These are phyloP conservation scores for Corythornis vintsioides DNA, from an alignment of 2,113 vertebrate genomes.

Conservation along the genomic window DNA sequence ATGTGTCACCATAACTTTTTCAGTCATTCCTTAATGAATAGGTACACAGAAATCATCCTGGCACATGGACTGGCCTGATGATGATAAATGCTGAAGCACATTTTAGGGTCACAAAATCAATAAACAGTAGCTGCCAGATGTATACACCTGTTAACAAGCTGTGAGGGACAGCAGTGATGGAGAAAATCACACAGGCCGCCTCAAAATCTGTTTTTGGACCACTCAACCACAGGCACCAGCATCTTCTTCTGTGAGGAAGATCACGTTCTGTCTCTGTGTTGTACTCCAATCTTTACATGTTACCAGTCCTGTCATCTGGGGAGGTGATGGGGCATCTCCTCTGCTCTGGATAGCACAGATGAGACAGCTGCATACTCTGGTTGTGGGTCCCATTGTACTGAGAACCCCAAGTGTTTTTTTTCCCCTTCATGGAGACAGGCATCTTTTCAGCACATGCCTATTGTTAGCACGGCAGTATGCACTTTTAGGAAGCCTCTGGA, in stretches of 20 bases:
- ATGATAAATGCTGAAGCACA: not conserved
- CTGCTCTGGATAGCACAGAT: not conserved
- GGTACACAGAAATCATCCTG: not conserved
- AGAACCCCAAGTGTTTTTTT: not conserved
- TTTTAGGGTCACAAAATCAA: not conserved
- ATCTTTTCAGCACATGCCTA: not conserved
- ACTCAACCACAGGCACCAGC: fast-evolving
- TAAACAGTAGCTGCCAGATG: not conserved
- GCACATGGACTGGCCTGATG: fast-evolving
- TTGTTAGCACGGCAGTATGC: not conserved
- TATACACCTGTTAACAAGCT: too few relatives aligned
- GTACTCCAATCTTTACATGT: not conserved
- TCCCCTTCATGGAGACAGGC: not conserved
- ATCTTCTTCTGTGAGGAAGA: fast-evolving
- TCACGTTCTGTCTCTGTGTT: fast-evolving
- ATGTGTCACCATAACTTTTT: not conserved
- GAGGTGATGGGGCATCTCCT: not conserved
- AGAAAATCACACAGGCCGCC: not conserved
- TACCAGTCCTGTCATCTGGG: not conserved
- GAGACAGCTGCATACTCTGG: not conserved
- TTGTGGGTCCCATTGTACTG: not conserved
- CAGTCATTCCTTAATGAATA: not conserved
- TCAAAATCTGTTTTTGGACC: not conserved
- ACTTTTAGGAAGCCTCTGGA: not conserved
- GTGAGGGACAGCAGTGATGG: not conserved